Evolutionary conservation across 2,888 invertebrate genomes (phyloP), one percentile per base, ranked within the genome.

Genomic region (Mythimna loreyi): DNA sequence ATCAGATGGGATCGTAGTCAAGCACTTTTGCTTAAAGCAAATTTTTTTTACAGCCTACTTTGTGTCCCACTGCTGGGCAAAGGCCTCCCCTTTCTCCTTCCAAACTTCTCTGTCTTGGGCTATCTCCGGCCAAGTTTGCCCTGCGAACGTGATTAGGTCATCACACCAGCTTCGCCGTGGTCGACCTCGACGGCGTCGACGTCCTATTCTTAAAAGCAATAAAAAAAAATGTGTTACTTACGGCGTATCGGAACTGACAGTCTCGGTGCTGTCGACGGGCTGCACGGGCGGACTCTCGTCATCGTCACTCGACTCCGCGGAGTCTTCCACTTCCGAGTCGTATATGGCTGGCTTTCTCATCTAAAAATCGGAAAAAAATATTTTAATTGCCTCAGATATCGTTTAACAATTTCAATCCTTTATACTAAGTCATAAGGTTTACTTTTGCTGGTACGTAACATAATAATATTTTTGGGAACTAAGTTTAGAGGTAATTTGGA

Each of bases 271-370:
- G 84, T 95, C 94, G 56, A 93, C 91, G 7, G 94, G 91, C 83
- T 94, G 94, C 68, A 93, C 87, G 28, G 91, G 91, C 69, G 89
- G 93, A 36, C 96, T 96, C 67, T 97, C 97, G 72, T 97, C 97
- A 86, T 97, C 98, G 45, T 97, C 97, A 49, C 97, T 98, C 13
- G 98, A 98, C 91, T 98, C 98, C 0, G 98, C 98, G 2, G 97
- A 97, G 87, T 98, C 98, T 83, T 98, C 98, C 9, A 97, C 96
- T 50, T 98, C 98, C 13, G 97, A 97, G 89, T 98, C 97, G 91
- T 97, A 98, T 86, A 97, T 97, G 0, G 97, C 97, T 1, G 93
- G 91, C 72, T 94, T 95, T 40, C 85, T 86, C 73, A 86, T 85
- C 93, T 94, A 61, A 23, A 75, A 60, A 5, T 43, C 0, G 16